These are phyloP conservation scores for Mayetiola destructor DNA, from an alignment of 2,888 invertebrate genomes.

Conservation along the genomic window DNA sequence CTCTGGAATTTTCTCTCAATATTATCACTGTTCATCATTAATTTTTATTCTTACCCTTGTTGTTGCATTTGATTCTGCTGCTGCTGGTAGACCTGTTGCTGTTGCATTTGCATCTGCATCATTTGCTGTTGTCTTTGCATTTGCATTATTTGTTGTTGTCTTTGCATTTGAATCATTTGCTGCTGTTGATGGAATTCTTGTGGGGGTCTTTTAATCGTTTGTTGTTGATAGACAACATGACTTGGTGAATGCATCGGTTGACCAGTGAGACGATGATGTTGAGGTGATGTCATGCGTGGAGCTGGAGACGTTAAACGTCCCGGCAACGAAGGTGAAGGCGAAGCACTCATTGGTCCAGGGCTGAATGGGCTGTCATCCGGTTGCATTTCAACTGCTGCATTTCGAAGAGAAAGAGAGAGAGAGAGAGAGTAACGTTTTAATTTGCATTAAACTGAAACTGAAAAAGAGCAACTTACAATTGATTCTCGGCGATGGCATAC, in stretches of 20 bases:
- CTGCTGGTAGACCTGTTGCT: slow-evolving; percentile 13
- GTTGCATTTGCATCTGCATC: slow-evolving; percentile 18
- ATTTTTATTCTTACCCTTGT: no score
- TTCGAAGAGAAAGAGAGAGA: neutral
- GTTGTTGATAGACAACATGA: slow-evolving; percentile 19
- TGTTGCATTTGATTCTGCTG: slow-evolving; percentile 25
- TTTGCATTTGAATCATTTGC: slow-evolving; percentile 21
- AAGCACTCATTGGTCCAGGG: slow-evolving; percentile 33
- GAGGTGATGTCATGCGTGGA: slow-evolving; percentile 42
- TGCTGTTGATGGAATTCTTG: no score
- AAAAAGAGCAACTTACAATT: no score
- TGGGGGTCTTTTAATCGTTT: no score
- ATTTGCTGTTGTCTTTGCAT: slow-evolving; percentile 22
- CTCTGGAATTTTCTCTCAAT: no score
- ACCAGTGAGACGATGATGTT: slow-evolving; percentile 37
- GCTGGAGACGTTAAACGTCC: slow-evolving; percentile 35
- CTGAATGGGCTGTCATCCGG: slow-evolving; percentile 35
- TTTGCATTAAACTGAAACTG: no score
- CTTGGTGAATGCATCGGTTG: slow-evolving; percentile 33
- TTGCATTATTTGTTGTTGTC: slow-evolving; percentile 19
- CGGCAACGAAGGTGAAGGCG: slow-evolving; percentile 34
- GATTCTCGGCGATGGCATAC: slow-evolving; percentile 43
- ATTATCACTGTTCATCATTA: no score
- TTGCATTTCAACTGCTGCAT: neutral
- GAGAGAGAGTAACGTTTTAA: neutral